A percentile compares a stretch with the other conserved stretches of the same genome.
These are phyloP conservation scores for Nasonia longicornis DNA, from an alignment of 1,140 invertebrate species.

Conservation along the genomic window DNA sequence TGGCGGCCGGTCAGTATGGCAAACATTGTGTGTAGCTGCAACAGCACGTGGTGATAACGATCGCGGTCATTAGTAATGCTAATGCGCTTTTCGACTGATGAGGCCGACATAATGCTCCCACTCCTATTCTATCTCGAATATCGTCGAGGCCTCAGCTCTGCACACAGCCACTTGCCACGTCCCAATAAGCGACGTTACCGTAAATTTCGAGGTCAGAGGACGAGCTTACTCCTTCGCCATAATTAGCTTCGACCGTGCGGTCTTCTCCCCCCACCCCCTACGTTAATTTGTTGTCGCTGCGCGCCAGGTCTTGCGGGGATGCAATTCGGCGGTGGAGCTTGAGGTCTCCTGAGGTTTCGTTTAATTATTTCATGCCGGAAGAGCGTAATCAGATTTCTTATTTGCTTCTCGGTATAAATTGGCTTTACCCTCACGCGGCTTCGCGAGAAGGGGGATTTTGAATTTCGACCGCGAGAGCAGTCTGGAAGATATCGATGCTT, in stretches of 20 bases:
- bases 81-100: constrained; percentile 64
- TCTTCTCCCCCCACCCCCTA: background rate
- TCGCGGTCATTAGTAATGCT: constrained; percentile 64
- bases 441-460: background rate
- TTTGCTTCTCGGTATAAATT: constrained; percentile 2
- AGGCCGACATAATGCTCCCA: constrained; percentile 46
- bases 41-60: constrained; percentile 61
- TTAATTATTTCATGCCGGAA: constrained; percentile 37
- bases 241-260: constrained; percentile 43
- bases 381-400: constrained; percentile 38
- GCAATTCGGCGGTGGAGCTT: background rate
- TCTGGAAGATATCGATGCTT: background rate
- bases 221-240: constrained; percentile 15
- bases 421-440: background rate
- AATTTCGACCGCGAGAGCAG: background rate
- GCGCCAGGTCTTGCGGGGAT: background rate
- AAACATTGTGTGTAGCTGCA: constrained; percentile 5
- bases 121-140: constrained; percentile 8
- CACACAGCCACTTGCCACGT: background rate
- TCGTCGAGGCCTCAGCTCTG: background rate
- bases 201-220: constrained; percentile 34
- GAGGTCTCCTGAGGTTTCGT: constrained; percentile 32
- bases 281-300: constrained; percentile 39
- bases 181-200: constrained; percentile 29
- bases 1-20: background rate